Conservation (phyloP, 1,140 invertebrate species). For the Nylanderia fulva region DNA sequence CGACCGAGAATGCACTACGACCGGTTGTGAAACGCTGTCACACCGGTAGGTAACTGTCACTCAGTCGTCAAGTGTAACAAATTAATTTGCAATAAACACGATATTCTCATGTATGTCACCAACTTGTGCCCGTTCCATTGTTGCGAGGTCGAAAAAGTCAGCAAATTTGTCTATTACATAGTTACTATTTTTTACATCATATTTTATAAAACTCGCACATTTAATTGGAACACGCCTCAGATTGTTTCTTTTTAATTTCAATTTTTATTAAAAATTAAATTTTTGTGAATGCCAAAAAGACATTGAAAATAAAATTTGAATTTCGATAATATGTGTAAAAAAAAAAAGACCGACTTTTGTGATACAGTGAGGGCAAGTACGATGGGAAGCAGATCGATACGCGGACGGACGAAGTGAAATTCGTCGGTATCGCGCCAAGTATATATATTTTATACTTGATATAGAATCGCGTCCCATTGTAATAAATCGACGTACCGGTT, state of each 20-base stretch:
- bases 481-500: slow-evolving; percentile 43
- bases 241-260: not conserved
- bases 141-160: not conserved
- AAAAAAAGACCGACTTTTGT: not conserved
- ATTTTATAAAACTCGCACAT: not conserved
- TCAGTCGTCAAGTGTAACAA: slow-evolving; percentile 33
- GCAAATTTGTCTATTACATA: not conserved
- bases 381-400: slow-evolving; percentile 2
- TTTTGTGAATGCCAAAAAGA: not conserved
- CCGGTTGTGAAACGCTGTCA: slow-evolving; percentile 38
- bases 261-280: not conserved
- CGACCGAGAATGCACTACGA: slow-evolving; percentile 70
- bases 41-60: slow-evolving; percentile 45
- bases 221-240: not conserved
- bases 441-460: slow-evolving; percentile 28
- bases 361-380: not conserved
- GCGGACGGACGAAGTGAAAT: slow-evolving; percentile 15
- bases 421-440: slow-evolving; percentile 8
- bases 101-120: not conserved
- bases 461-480: not conserved
- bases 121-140: not conserved
- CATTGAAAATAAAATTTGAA: not conserved
- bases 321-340: not conserved
- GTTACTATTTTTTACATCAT: not conserved
- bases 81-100: slow-evolving; percentile 16